Base-by-base conservation (phyloP, 2,797 vertebrate genomes). In the Tapera naevia region DNA sequence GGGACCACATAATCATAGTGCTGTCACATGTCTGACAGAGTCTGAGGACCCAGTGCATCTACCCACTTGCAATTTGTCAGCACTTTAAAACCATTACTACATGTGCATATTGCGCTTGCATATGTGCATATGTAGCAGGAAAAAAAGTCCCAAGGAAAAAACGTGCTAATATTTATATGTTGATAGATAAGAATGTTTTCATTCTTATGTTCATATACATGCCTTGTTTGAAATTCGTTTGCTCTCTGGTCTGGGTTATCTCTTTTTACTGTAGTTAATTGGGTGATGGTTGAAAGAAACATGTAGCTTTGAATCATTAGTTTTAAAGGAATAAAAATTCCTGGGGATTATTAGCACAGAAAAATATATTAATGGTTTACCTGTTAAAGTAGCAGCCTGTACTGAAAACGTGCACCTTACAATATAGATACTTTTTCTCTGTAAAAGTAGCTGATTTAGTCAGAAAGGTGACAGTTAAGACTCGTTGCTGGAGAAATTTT, bases 391-490 rank as follows among this genome's bases (percentile, higher is more conserved):
- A 75, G 95, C 91, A 86, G 65, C 75, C 92, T 94, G 95, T 66
- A 83, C 92, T 43, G 82, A 72, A 80, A 95, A 94, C 92, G 93
- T 73, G 8, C 70, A 64, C 79, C 86, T 95, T 81, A 69, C 91
- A 91, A 75, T 71, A 86, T n/a, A 89, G 94, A 91, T 92, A 94
- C 89, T 95, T 96, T 91, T 94, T 96, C 70, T 73, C 19, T 94
- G 61, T 91, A 79, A 97, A 98, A 97, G 97, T 95, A 95, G 96
- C 97, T 98, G 97, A 98, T 98, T 97, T 98, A 98, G 97, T 97
- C 96, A 96, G 97, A 97, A 97, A 97, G 97, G 97, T 98, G 98
- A 98, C 98, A 98, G 98, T 98, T 97, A 97, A 98, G 97, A 90
- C 97, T 97, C 89, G 96, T 97, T 97, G 96, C 97, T 98, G 96